Percentiles rank a stretch among this genome's conserved stretches.
phyloP scores from a whole-genome alignment of 2,113 vertebrate species.

The Triplophysa rosa region DNA sequence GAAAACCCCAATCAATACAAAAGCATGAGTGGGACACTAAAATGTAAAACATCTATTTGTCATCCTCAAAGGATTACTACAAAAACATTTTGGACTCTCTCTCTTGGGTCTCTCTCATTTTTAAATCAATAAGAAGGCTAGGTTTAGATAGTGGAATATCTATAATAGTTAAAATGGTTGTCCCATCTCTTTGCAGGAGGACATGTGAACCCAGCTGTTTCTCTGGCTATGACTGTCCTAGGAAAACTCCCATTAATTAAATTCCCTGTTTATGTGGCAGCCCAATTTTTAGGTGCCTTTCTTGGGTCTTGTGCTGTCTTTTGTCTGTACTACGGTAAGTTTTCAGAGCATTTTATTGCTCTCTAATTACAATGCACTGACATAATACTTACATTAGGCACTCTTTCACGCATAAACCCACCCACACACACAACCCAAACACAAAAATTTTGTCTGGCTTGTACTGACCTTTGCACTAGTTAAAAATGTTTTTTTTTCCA shows the following conservation, averaged over 20 bases:
- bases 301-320: slow-evolving; percentile 84
- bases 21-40: neutral
- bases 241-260: slow-evolving; percentile 86
- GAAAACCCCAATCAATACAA: slow-evolving; percentile 7
- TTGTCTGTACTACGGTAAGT: slow-evolving; percentile 87
- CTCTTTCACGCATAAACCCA: too few species aligned
- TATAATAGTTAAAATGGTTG: neutral
- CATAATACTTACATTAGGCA: too few species aligned
- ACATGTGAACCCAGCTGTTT: slow-evolving; percentile 94
- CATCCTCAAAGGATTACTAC: neutral
- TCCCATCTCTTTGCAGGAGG: slow-evolving; percentile 76
- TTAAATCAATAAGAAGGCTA: neutral
- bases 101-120: neutral
- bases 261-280: slow-evolving; percentile 86
- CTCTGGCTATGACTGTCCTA: slow-evolving; percentile 89
- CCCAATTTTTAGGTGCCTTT: slow-evolving; percentile 91
- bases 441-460: too few species aligned
- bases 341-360: neutral
- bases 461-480: too few species aligned
- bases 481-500: too few species aligned
- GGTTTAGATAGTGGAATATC: neutral
- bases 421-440: too few species aligned
- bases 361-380: too few species aligned
- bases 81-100: neutral
- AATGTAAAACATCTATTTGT: neutral